A percentile compares a stretch with the other conserved stretches of the same genome.
Conservation (phyloP, 2,888 invertebrate species). For the Neoaliturus tenellus region DNA sequence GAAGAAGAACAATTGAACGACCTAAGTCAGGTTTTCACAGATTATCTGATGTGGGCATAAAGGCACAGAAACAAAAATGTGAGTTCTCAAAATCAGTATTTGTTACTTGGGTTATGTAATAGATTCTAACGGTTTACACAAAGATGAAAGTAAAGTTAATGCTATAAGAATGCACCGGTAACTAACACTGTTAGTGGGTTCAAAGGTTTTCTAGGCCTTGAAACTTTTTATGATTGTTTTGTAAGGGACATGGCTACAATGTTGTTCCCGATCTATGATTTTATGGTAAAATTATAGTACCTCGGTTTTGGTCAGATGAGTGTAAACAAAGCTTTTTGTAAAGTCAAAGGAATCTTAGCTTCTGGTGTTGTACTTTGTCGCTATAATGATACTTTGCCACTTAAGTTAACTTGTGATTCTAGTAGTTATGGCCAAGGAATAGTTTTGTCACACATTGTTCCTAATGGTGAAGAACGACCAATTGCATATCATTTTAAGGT, state of each 20-base stretch:
- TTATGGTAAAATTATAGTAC: slow-evolving; percentile 22
- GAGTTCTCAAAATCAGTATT: neutral
- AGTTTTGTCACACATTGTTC: neutral
- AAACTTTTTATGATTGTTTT: slow-evolving; percentile 7
- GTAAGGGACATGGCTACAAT: neutral
- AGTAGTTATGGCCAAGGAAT: neutral
- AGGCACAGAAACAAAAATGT: neutral
- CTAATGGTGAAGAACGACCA: neutral
- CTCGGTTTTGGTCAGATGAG: neutral
- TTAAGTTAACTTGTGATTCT: slow-evolving; percentile 20
- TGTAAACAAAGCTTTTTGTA: slow-evolving; percentile 1
- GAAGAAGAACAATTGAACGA: neutral
- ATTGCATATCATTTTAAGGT: neutral
- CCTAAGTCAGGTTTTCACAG: slow-evolving; percentile 12
- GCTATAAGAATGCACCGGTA: neutral
- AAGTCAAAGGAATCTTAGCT: neutral
- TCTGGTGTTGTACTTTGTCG: neutral
- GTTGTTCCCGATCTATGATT: slow-evolving; percentile 12
- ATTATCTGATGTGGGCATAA: neutral
- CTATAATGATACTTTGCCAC: slow-evolving; percentile 3
- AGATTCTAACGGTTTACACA: neutral
- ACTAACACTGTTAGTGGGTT: neutral
- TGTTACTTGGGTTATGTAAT: neutral
- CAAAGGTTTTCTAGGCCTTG: neutral
- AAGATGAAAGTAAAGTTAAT: slow-evolving; percentile 4